Evolutionary conservation across 53 echinoderm and acorn worm genomes (phyloP), one percentile per base, ranked within the genome.

Genomic region (Paracentrotus lividus): DNA sequence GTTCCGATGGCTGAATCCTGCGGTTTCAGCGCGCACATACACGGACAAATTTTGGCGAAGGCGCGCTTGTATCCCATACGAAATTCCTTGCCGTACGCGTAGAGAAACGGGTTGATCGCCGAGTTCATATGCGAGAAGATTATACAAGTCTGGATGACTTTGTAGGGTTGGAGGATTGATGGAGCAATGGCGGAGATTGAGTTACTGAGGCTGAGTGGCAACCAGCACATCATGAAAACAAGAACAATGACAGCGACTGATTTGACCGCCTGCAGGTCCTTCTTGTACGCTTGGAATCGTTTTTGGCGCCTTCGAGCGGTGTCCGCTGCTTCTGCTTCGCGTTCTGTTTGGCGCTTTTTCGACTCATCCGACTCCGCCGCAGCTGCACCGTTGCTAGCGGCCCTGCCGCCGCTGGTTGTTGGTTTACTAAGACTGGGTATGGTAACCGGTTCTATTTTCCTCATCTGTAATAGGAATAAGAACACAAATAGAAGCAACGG

Each of bases 41-140:
- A 91, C 1, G 91, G 91, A 40, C 75, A 91, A 75, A 91, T 91
- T 36, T 91, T 91, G 53, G 91, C 91, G 77, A 91, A 91, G 16
- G 91, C 53, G 49, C 91, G 49, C 54, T 40, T 53, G 85, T 97
- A 97, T 5, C 95, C 97, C 8, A 86, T 68, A 45, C 97, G 76
- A 55, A 97, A 97, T 88, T 97, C 97, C 72, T 86, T 97, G 12
- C 97, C 97, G 84, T 95, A 97, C 24, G 94, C 97, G 65, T 97
- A 97, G 7, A 97, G 49, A 24, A 95, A 95, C n/a, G 97, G 97
- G 34, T 97, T 95, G 8, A 95, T 56, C 45, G 95, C 95, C 32
- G 95, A 95, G 65, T 96, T 96, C 34, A 67, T 90, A 53, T 97
- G 97, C 4, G 97, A 96, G 9, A 97, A 64, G 18, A 97, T 91